A percentile compares a stretch with the other conserved stretches of the same genome.
These are phyloP conservation scores for Morus bassanus DNA, from an alignment of 2,797 vertebrate species.

Conservation along the genomic window DNA sequence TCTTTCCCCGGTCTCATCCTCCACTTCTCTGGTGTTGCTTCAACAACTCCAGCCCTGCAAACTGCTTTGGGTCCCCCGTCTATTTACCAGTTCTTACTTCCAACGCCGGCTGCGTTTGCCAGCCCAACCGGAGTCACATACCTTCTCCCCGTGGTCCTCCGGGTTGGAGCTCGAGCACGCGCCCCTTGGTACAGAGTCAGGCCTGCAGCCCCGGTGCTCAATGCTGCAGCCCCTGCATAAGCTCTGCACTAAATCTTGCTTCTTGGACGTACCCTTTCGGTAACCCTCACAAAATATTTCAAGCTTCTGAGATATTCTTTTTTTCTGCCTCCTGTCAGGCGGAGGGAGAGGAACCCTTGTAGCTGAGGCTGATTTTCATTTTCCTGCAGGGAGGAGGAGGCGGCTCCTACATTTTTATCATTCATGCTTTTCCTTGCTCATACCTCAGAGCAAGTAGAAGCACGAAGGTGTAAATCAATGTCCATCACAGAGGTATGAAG, in stretches of 20 bases:
- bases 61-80: accelerated
- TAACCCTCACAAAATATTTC: background rate
- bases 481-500: background rate
- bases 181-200: background rate
- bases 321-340: background rate
- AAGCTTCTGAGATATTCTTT: background rate
- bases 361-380: background rate
- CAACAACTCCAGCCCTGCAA: background rate
- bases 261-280: background rate
- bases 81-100: background rate
- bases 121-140: background rate
- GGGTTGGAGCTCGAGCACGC: background rate
- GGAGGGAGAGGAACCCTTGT: background rate
- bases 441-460: background rate
- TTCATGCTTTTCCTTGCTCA: background rate
- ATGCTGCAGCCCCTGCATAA: accelerated
- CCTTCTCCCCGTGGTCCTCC: accelerated
- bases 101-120: background rate
- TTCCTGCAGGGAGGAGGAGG: background rate
- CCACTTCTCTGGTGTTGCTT: background rate
- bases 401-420: background rate
- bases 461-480: background rate
- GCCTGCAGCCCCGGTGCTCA: background rate
- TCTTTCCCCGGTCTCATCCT: background rate
- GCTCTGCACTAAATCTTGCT: background rate